Evolutionary conservation across 2,113 vertebrate genomes (phyloP).

Genomic region (Syngnathus typhle): DNA sequence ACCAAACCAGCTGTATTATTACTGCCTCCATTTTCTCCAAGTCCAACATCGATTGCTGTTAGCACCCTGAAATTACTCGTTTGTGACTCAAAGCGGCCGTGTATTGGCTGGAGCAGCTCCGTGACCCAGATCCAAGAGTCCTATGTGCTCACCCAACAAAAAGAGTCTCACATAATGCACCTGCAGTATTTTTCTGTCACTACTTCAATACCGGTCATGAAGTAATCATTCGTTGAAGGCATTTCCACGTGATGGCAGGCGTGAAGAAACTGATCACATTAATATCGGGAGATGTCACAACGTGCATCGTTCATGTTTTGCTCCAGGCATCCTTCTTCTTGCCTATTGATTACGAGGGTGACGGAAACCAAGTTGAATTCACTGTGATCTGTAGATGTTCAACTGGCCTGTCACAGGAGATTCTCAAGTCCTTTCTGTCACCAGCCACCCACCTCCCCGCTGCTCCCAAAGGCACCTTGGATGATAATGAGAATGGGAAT

Average conservation of each 20-base stretch:
- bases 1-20: background rate
- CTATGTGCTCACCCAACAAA: background rate
- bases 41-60: background rate
- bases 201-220: background rate
- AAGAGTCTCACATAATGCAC: slow-evolving; percentile 2
- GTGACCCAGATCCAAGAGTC: background rate
- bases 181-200: slow-evolving; percentile 13
- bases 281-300: background rate
- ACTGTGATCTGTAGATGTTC: slow-evolving; percentile 35
- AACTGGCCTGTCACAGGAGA: slow-evolving; percentile 46
- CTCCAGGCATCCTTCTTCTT: slow-evolving; percentile 14
- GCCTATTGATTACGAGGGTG: slow-evolving; percentile 1
- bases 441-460: slow-evolving; percentile 30
- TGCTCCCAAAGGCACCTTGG: slow-evolving; percentile 76
- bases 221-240: background rate
- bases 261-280: background rate
- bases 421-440: slow-evolving; percentile 21
- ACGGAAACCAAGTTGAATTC: slow-evolving; percentile 33
- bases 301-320: slow-evolving; percentile 34
- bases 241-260: background rate
- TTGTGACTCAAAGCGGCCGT: slow-evolving; percentile 3
- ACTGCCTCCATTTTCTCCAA: background rate
- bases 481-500: slow-evolving; percentile 73
- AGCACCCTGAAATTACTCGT: background rate
- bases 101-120: background rate